Evolutionary conservation across 2,113 vertebrate genomes (phyloP), one percentile per base, ranked within the genome.

Genomic region (Ia io): DNA sequence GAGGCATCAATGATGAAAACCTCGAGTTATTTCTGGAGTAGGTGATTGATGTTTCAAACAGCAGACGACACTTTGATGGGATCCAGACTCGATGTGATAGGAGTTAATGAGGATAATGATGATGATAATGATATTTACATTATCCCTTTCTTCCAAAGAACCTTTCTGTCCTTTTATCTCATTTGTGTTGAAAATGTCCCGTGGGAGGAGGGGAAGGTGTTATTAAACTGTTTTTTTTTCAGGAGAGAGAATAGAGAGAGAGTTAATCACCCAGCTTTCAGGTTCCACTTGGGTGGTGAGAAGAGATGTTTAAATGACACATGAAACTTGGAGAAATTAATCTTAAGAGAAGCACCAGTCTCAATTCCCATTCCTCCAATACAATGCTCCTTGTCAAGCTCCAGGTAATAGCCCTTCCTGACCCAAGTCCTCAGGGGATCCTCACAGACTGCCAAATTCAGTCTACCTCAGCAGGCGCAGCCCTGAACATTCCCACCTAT

Each of bases 61-160:
- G 77, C 90, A 93, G 87, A 78, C 92, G 97, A 93, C 95, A 95
- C 95, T 96, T 83, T 97, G 96, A 97, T 93, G 90, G 93, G 78
- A 84, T 92, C 73, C 90, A 93, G 84, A 69, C 88, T 67, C 51
- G 59, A 92, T 84, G 47, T 94, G 93, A 97, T 78, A 78, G 85
- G 37, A 95, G 92, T 96, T 97, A 95, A 97, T 97, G 93, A 97
- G 95, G 82, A 96, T 96, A 95, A 97, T 96, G 93, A 95, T 71
- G 95, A 93, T 92, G 95, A 77, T 92, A 94, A 97, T 93, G 95
- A 94, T 95, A 84, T 93, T 96, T 93, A 97, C 88, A 61, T 85
- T 82, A 35, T 44, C 74, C 40, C 37, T 93, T 95, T 91, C 69
- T 95, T 95, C 82, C 69, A 88, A 92, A 95, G 93, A 94, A 84